These are phyloP conservation scores for Syngnathoides biaculeatus DNA, from an alignment of 2,113 vertebrate species.

Conservation along the genomic window DNA sequence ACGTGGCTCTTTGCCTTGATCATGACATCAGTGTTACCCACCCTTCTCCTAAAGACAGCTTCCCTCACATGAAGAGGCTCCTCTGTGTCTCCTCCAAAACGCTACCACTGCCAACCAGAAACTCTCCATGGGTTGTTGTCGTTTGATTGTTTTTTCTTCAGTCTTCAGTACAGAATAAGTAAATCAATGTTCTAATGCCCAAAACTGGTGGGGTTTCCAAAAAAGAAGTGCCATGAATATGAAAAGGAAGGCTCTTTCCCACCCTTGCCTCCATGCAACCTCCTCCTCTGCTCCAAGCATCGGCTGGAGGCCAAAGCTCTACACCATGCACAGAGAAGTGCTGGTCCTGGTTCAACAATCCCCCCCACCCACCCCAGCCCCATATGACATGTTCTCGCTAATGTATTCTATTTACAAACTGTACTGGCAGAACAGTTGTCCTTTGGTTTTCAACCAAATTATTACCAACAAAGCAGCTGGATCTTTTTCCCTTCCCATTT, in stretches of 20 bases:
- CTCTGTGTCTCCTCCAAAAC: constrained; percentile 35
- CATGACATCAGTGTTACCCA: constrained; percentile 36
- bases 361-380: background rate
- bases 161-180: constrained; percentile 13
- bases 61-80: constrained; percentile 22
- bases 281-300: constrained; percentile 35
- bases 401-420: constrained; percentile 55
- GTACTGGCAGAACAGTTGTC: constrained; percentile 55
- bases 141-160: constrained; percentile 22
- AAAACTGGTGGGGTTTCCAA: constrained; percentile 24
- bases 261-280: constrained; percentile 38
- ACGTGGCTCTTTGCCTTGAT: constrained; percentile 32
- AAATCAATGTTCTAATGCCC: constrained; percentile 22
- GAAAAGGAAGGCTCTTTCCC: constrained; percentile 13
- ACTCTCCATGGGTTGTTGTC: constrained; percentile 13
- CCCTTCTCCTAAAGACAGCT: constrained; percentile 17
- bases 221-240: background rate
- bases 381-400: background rate
- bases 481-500: constrained; percentile 39
- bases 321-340: constrained; percentile 50
- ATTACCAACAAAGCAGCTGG: constrained; percentile 57
- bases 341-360: constrained; percentile 59
- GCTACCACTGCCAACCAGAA: constrained; percentile 27
- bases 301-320: constrained; percentile 56
- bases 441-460: constrained; percentile 64